Evolutionary conservation across 2,797 vertebrate genomes (phyloP).

Genomic region (Myotis pilosus): DNA sequence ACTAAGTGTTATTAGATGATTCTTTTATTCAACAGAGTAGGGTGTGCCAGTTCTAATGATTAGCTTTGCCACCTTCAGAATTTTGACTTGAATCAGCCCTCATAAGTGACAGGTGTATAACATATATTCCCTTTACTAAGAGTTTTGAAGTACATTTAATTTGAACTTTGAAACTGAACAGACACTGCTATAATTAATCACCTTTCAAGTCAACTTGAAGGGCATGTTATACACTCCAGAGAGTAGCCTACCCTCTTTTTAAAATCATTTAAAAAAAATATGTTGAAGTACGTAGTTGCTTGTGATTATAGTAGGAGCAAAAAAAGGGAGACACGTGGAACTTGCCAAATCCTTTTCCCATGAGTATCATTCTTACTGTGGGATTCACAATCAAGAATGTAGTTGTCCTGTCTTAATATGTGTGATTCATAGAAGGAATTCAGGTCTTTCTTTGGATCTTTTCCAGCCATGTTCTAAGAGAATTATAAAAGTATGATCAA

Average conservation of each 20-base stretch:
- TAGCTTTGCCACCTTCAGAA: conserved; percentile 1
- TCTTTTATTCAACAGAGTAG: not conserved
- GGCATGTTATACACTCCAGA: not conserved
- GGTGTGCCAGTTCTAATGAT: not conserved
- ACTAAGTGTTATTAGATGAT: not conserved
- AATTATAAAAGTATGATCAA: conserved; percentile 61
- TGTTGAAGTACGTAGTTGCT: not conserved
- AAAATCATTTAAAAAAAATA: not conserved
- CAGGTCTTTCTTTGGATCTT: not conserved
- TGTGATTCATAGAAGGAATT: conserved; percentile 40
- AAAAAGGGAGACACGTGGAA: not conserved
- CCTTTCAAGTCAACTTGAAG: conserved; percentile 55
- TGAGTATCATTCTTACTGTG: not conserved
- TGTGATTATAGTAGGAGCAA: not conserved
- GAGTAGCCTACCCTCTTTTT: not conserved
- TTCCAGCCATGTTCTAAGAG: conserved; percentile 43
- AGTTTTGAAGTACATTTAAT: conserved; percentile 52
- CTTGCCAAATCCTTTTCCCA: conserved; percentile 3
- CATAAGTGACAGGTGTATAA: conserved; percentile 52
- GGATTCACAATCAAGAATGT: not conserved
- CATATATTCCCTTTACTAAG: conserved; percentile 56
- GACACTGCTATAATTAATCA: conserved; percentile 45
- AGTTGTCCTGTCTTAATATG: not conserved
- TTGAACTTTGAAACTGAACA: conserved; percentile 56
- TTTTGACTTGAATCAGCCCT: conserved; percentile 29